phyloP scores from a whole-genome alignment of 1,140 invertebrate genomes.

The Cheumatopsyche charites region DNA sequence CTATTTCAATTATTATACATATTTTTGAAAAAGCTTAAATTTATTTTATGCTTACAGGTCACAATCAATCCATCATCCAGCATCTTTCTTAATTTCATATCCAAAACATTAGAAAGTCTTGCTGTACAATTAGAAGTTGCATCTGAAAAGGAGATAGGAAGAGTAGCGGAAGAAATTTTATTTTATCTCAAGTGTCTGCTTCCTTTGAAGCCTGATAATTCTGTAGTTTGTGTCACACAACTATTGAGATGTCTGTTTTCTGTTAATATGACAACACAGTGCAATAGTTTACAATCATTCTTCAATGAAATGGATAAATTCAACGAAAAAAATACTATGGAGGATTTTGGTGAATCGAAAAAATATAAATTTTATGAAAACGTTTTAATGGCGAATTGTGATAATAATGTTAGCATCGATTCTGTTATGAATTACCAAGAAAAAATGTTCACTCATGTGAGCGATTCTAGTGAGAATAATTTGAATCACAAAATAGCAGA shows the following conservation, averaged over 20 bases:
- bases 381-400: constrained; percentile 33
- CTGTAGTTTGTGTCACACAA: constrained; percentile 82
- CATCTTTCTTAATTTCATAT: constrained; percentile 76
- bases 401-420: constrained; percentile 21
- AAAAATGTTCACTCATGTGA: constrained; percentile 15
- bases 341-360: constrained; percentile 16
- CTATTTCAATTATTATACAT: constrained; percentile 14
- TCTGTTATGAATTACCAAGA: constrained; percentile 29
- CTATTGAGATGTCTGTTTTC: constrained; percentile 84
- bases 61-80: constrained; percentile 74
- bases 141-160: constrained; percentile 73
- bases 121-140: constrained; percentile 79
- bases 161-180: constrained; percentile 81
- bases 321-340: constrained; percentile 22
- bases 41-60: constrained; percentile 60
- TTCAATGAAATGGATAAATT: constrained; percentile 23
- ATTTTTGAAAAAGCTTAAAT: constrained; percentile 23
- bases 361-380: constrained; percentile 42
- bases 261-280: constrained; percentile 76
- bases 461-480: constrained; percentile 30
- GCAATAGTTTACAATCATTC: constrained; percentile 57
- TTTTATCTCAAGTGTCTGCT: constrained; percentile 77
- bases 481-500: constrained; percentile 23
- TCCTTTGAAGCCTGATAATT: constrained; percentile 69
- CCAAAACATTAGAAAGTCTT: constrained; percentile 69